These are phyloP conservation scores for Misgurnus anguillicaudatus DNA, from an alignment of 2,113 vertebrate genomes.

Conservation along the genomic window DNA sequence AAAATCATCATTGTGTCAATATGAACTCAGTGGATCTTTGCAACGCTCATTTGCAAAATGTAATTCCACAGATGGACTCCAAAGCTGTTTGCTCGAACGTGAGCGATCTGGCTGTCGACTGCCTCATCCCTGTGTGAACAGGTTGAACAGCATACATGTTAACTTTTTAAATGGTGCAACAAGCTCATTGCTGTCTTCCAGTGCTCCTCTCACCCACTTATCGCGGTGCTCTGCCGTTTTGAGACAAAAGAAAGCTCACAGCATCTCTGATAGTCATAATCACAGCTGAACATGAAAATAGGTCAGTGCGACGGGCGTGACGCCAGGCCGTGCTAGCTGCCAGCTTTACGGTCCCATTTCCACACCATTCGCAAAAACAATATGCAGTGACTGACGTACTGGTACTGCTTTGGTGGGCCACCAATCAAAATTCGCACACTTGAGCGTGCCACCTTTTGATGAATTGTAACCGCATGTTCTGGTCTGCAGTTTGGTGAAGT, in stretches of 20 bases:
- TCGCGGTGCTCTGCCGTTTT: not conserved
- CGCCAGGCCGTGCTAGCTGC: constrained; percentile 25
- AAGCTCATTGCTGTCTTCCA: not conserved
- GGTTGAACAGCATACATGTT: constrained; percentile 58
- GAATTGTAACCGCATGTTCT: not conserved
- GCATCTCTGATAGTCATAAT: constrained; percentile 33
- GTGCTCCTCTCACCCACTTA: constrained; percentile 3
- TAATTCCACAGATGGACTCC: constrained; percentile 67
- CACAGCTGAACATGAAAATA: constrained; percentile 44
- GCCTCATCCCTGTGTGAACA: constrained; percentile 58
- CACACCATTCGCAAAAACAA: constrained; percentile 13
- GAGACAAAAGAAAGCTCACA: constrained; percentile 13
- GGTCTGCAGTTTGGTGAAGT: not conserved
- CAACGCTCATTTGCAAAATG: constrained; percentile 64
- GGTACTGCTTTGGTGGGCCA: constrained; percentile 8
- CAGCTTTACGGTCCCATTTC: constrained; percentile 8
- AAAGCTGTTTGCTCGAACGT: constrained; percentile 64
- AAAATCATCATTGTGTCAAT: constrained; percentile 58
- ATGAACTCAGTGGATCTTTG: constrained; percentile 53
- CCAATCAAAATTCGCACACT: constrained; percentile 21
- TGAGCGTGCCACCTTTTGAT: not conserved
- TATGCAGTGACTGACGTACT: constrained; percentile 11
- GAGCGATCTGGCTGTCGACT: constrained; percentile 60
- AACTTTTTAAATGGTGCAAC: constrained; percentile 53
- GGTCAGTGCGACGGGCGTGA: constrained; percentile 17